phyloP scores from a whole-genome alignment of 2,888 invertebrate species.

The Phortica okadai region DNA sequence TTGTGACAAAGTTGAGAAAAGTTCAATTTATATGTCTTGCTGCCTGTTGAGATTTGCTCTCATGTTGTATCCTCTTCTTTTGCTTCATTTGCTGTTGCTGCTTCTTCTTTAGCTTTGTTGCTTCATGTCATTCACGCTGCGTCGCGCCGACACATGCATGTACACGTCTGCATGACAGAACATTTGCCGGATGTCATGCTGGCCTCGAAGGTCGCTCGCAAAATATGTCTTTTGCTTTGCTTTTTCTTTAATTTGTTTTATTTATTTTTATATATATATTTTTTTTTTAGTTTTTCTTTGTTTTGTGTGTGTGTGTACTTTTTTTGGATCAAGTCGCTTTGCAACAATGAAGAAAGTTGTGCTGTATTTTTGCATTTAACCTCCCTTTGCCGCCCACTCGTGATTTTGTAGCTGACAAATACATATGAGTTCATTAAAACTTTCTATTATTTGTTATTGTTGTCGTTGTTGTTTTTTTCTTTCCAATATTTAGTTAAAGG shows the following conservation, averaged over 20 bases:
- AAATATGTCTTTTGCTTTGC: conserved; percentile 51
- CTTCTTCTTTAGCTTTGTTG: conserved; percentile 41
- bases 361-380: neutral
- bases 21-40: conserved; percentile 10
- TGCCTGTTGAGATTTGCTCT: neutral
- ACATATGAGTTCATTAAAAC: conserved; percentile 21
- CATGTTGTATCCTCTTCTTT: neutral
- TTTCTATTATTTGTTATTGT: neutral
- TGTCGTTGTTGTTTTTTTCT: neutral
- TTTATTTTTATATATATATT: neutral
- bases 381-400: neutral
- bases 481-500: neutral
- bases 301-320: neutral
- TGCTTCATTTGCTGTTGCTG: conserved; percentile 44
- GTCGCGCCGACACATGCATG: neutral
- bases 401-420: neutral
- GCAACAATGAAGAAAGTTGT: no score
- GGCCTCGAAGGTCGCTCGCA: conserved; percentile 61
- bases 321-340: no score
- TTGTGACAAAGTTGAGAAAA: neutral
- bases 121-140: neutral
- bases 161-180: conserved; percentile 21
- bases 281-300: neutral
- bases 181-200: conserved; percentile 69
- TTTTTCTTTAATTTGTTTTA: conserved; percentile 45